Base-by-base conservation (phyloP, 2,888 invertebrate genomes). In the Caenorhabditis drosophilae region DNA sequence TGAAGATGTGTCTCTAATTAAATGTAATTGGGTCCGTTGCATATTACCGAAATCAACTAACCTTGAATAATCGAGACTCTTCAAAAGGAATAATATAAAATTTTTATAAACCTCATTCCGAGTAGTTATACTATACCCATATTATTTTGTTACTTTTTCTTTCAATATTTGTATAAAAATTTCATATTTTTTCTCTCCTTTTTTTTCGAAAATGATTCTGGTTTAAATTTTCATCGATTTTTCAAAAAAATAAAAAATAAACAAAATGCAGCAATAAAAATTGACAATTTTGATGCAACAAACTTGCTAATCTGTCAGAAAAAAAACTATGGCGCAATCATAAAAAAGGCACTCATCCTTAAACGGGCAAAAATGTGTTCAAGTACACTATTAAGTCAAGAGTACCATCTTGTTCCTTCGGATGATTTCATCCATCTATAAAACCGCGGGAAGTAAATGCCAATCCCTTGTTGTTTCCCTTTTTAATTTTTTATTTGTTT, bases 21-120 rank as follows among this genome's bases (percentile, higher is more conserved):
- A 52, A 52, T 52, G 52, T 59, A 59, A 59, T 59, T 59, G 52
- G 52, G 51, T 47, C 52, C 58, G 51, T 58, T 58, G 58, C 25
- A 15, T 26, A 27, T 45, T n/a, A n/a, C n/a, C n/a, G n/a, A n/a
- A n/a, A n/a, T 45, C 44, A 45, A 45, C 44, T 45, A 45, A 45
- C 44, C 44, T 45, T 45, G 44, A 45, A 27, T 27, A 45, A 15
- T 12, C 9, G 7, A 9, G 31, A 36, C 36, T n/a, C 18, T 15
- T 40, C 18, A 11, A 22, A 22, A 18, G 18, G 40, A 31, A 31
- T 12, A 31, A 31, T n/a, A n/a, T n/a, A n/a, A n/a, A n/a, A n/a
- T n/a, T n/a, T n/a, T n/a, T n/a, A n/a, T n/a, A n/a, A n/a, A n/a
- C n/a, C n/a, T n/a, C n/a, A n/a, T n/a, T n/a, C n/a, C n/a, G n/a